A percentile compares a stretch with the other conserved stretches of the same genome.
phyloP scores from a whole-genome alignment of 2,113 vertebrate genomes.

The Serinus canaria region DNA sequence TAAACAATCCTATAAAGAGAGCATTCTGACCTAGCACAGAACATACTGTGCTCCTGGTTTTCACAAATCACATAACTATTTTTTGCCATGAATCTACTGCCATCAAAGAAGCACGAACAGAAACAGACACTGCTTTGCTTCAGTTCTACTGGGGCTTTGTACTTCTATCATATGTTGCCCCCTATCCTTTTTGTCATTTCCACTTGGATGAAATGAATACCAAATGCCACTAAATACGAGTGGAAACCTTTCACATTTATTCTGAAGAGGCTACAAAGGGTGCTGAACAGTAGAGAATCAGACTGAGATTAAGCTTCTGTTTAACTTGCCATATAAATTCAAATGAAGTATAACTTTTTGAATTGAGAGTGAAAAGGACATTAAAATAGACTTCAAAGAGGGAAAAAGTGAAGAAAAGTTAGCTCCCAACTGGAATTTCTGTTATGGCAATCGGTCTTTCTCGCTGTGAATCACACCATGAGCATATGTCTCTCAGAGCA shows the following conservation, averaged over 20 bases:
- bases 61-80: background rate
- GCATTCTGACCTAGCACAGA: background rate
- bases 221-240: background rate
- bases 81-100: background rate
- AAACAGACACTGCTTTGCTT: background rate
- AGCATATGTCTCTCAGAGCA: background rate
- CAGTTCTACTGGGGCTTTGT: background rate
- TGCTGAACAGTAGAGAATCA: background rate
- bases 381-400: conserved; percentile 16
- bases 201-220: conserved; percentile 1
- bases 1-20: background rate
- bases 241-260: conserved; percentile 28
- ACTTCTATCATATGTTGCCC: background rate
- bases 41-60: background rate
- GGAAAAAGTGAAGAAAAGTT: background rate
- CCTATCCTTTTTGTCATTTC: background rate
- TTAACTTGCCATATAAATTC: conserved; percentile 36
- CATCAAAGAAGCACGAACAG: background rate
- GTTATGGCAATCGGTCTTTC: background rate
- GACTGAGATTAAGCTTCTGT: conserved; percentile 18
- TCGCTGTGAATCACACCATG: background rate
- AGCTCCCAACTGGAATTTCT: background rate
- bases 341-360: conserved; percentile 28
- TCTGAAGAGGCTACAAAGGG: conserved; percentile 12
- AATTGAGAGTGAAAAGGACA: background rate